Conservation (phyloP, 2,888 invertebrate genomes). For the Leptinotarsa peninsularis region DNA sequence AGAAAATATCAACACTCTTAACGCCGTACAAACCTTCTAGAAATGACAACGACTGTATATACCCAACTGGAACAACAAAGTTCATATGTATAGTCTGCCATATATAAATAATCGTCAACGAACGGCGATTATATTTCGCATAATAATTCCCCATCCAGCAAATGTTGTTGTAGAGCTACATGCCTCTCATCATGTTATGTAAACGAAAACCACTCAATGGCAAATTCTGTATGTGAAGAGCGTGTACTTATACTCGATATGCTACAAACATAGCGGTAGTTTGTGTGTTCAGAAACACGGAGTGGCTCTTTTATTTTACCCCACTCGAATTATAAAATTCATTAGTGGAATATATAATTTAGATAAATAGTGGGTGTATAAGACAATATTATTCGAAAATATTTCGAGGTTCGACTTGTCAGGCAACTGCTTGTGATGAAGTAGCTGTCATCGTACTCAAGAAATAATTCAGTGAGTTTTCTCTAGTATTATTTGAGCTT, state of each 20-base stretch:
- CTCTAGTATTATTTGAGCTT: too few relatives aligned
- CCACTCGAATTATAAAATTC: too few relatives aligned
- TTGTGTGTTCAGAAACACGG: background rate
- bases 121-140: background rate
- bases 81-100: background rate
- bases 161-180: background rate
- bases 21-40: background rate
- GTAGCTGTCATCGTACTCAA: too few relatives aligned
- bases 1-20: too few relatives aligned
- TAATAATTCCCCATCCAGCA: background rate
- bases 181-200: background rate
- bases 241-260: conserved; percentile 28
- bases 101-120: conserved; percentile 1
- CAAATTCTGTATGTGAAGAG: background rate
- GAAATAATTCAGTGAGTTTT: too few relatives aligned
- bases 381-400: too few relatives aligned
- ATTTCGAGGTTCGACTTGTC: too few relatives aligned
- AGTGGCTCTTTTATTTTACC: background rate
- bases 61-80: background rate
- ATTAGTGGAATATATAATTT: too few relatives aligned
- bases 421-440: too few relatives aligned
- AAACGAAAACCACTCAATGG: conserved; percentile 11
- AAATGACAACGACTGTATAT: background rate
- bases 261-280: conserved; percentile 20
- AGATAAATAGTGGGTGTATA: too few relatives aligned